Evolutionary conservation across 2,113 vertebrate species (phyloP).

Genomic region (Bubo bubo): DNA sequence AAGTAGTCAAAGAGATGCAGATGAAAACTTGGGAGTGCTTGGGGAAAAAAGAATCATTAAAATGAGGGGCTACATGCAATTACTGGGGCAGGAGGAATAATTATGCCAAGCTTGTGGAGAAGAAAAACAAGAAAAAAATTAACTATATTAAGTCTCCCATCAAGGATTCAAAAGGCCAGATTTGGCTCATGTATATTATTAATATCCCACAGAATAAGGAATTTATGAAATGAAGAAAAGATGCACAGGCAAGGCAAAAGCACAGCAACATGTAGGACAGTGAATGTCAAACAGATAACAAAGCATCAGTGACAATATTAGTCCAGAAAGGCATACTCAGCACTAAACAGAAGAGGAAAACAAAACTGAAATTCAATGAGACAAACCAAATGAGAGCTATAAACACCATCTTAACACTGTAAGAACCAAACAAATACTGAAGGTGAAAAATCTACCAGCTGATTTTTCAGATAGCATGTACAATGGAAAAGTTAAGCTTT

Average conservation of each 20-base stretch:
- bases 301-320: neutral
- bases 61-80: neutral
- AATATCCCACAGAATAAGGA: neutral
- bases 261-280: neutral
- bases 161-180: neutral
- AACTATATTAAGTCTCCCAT: neutral
- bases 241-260: neutral
- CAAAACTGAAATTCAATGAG: neutral
- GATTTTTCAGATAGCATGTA: neutral
- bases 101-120: neutral
- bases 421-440: neutral
- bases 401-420: neutral
- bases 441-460: neutral
- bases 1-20: neutral
- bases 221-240: neutral
- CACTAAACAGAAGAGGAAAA: neutral
- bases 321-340: neutral
- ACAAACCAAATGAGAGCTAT: neutral
- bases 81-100: neutral
- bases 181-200: neutral
- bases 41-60: neutral
- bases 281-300: neutral
- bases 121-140: neutral
- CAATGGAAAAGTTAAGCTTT: neutral
- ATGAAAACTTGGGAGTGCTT: neutral